Conservation (phyloP, 2,113 vertebrate species). For the Toxostoma redivivum region DNA sequence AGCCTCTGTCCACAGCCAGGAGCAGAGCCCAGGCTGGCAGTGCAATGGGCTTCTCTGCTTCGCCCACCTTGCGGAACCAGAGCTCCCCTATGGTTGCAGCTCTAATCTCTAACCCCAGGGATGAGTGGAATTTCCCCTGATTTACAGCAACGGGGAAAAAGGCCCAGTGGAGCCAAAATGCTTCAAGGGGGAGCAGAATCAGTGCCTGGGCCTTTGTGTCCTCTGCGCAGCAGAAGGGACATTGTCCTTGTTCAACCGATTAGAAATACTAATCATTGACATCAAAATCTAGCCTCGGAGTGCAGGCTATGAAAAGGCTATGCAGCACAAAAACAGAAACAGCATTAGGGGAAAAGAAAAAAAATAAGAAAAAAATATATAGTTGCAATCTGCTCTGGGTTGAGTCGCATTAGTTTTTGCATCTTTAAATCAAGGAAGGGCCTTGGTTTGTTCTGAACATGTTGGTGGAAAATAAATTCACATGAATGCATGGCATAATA, state of each 20-base stretch:
- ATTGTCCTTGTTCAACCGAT: slow-evolving; percentile 65
- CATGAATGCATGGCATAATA: background rate
- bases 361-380: background rate
- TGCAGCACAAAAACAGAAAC: background rate
- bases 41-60: background rate
- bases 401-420: slow-evolving; percentile 27
- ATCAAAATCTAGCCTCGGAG: slow-evolving; percentile 55
- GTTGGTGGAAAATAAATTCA: slow-evolving; percentile 12
- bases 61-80: background rate
- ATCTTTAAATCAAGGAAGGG: slow-evolving; percentile 13
- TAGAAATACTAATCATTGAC: slow-evolving; percentile 68
- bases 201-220: slow-evolving; percentile 53
- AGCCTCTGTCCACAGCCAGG: background rate
- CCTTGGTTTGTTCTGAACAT: background rate
- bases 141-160: slow-evolving; percentile 1
- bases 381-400: background rate
- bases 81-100: background rate
- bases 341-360: background rate
- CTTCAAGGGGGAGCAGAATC: slow-evolving; percentile 40
- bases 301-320: slow-evolving; percentile 29
- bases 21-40: background rate
- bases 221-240: slow-evolving; percentile 54
- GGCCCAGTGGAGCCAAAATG: slow-evolving; percentile 26
- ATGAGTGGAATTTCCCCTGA: slow-evolving; percentile 36
- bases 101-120: background rate